Percentiles rank a stretch among this genome's conserved stretches.
phyloP scores from a whole-genome alignment of 2,888 invertebrate species.

The Eupithecia exiguata region DNA sequence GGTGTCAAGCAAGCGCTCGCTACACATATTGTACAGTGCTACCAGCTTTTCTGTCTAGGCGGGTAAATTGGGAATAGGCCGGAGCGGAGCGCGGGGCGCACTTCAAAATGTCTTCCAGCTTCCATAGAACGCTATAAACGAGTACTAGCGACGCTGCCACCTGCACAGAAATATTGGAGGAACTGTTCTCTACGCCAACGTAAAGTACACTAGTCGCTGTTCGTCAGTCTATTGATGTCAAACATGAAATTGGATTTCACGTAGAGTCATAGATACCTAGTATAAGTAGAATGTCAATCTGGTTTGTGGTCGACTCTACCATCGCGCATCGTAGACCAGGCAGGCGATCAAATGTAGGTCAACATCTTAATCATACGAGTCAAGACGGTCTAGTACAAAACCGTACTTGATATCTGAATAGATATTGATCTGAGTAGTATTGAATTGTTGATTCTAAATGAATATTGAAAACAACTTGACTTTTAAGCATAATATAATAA shows the following conservation, averaged over 20 bases:
- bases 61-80: neutral
- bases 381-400: neutral
- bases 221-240: conserved; percentile 46
- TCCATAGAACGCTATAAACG: neutral
- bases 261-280: neutral
- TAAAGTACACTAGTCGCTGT: neutral
- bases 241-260: conserved; percentile 63
- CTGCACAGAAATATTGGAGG: neutral
- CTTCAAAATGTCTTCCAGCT: neutral
- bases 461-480: neutral
- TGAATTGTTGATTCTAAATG: neutral
- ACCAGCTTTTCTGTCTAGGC: neutral
- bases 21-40: neutral
- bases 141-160: neutral
- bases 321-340: neutral
- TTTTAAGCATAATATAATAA: neutral
- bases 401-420: too few species aligned
- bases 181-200: neutral
- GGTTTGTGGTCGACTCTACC: neutral
- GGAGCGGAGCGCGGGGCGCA: too few species aligned
- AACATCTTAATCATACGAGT: neutral
- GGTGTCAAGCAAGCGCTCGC: neutral
- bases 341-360: neutral
- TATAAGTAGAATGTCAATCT: neutral
- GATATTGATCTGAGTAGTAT: too few species aligned